A percentile compares a stretch with the other conserved stretches of the same genome.
Conservation (phyloP, 30 jellyfish, hydroid and myxozoan species). For the Pelagia noctiluca region DNA sequence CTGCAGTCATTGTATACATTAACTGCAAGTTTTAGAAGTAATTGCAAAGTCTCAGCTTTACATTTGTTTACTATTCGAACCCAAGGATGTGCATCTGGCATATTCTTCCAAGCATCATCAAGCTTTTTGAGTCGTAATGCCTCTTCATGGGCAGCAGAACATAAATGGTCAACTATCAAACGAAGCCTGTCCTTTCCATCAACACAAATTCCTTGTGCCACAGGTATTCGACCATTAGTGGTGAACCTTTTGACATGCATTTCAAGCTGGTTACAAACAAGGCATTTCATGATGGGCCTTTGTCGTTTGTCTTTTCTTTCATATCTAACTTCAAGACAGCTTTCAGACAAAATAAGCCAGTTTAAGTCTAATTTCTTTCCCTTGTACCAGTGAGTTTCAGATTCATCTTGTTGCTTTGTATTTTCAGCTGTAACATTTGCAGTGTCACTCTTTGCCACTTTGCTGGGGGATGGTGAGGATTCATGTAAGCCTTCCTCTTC, state of each 20-base stretch:
- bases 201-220: constrained; percentile 25
- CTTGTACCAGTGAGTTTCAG: too few relatives aligned
- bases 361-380: too few relatives aligned
- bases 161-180: constrained; percentile 9
- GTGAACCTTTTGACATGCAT: constrained; percentile 15
- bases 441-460: too few relatives aligned
- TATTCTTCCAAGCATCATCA: constrained; percentile 32
- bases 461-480: too few relatives aligned
- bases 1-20: constrained; percentile 32
- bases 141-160: constrained; percentile 17
- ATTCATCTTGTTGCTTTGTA: too few relatives aligned
- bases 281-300: constrained; percentile 43
- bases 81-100: constrained; percentile 1
- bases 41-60: not conserved
- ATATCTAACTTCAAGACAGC: constrained; percentile 36
- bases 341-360: constrained; percentile 31
- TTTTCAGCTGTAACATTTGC: too few relatives aligned
- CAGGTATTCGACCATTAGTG: constrained; percentile 24
- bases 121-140: constrained; percentile 13
- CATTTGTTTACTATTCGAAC: not conserved
- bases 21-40: constrained; percentile 11
- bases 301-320: constrained; percentile 28
- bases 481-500: too few relatives aligned
- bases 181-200: constrained; percentile 9
- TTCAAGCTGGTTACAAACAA: constrained; percentile 26